Conservation (phyloP, 1,140 invertebrate species). For the Mycetomoellerius zeteki region DNA sequence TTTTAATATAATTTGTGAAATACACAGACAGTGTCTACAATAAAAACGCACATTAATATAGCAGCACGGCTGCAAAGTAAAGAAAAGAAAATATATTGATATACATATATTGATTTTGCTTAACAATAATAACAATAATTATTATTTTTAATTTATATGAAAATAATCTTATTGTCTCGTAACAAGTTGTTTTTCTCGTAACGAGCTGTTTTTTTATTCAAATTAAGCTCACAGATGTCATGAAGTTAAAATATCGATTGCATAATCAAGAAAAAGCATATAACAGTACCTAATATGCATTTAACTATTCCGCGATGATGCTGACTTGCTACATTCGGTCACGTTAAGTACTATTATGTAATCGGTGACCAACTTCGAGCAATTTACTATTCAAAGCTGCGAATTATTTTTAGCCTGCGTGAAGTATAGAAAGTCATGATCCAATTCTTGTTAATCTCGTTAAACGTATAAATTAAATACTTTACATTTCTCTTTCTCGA, state of each 20-base stretch:
- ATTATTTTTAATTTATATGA: neutral
- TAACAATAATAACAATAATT: neutral
- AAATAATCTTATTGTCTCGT: neutral
- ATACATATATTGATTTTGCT: neutral
- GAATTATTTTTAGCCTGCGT: slow-evolving; percentile 13
- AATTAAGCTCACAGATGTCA: neutral
- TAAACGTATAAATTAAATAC: neutral
- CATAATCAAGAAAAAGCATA: neutral
- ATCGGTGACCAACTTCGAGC: neutral
- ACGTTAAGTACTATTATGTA: neutral
- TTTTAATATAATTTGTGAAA: too few species aligned
- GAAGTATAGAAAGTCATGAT: slow-evolving; percentile 2
- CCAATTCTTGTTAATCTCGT: neutral
- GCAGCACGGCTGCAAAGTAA: neutral
- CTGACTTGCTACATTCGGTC: neutral
- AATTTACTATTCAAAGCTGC: slow-evolving; percentile 10
- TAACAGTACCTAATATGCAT: neutral
- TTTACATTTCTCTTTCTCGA: neutral
- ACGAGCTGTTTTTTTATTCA: neutral
- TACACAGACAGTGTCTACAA: too few species aligned
- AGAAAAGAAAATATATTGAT: neutral
- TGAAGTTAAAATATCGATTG: neutral
- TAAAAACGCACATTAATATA: too few species aligned
- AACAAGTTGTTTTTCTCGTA: too few species aligned
- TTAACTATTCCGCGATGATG: slow-evolving; percentile 4